Percentiles rank a stretch among this genome's conserved stretches.
Conservation (phyloP, 2,888 invertebrate species). For the Erebia aethiops region DNA sequence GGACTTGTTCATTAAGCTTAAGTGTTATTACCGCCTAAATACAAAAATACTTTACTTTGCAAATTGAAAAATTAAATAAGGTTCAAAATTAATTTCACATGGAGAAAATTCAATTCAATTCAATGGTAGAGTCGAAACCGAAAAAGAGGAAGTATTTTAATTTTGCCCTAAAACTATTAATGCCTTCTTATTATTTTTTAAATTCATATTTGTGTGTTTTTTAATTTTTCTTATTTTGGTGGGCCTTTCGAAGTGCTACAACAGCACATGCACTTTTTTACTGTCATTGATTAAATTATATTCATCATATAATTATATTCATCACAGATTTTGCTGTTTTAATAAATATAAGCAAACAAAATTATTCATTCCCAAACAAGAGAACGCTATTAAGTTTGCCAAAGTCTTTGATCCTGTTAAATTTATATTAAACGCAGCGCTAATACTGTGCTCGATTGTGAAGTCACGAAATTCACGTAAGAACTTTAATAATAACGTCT, state of each 20-base stretch:
- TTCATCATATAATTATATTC: background rate
- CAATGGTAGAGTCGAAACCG: too few species aligned
- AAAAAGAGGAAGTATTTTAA: too few species aligned
- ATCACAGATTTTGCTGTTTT: conserved; percentile 2
- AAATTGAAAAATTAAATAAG: background rate
- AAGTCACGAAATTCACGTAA: conserved; percentile 15
- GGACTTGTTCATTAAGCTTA: conserved; percentile 76
- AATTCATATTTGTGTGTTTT: too few species aligned
- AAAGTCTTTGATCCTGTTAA: conserved; percentile 20
- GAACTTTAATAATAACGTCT: conserved; percentile 22
- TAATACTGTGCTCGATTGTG: conserved; percentile 20
- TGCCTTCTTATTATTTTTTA: too few species aligned
- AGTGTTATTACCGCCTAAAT: conserved; percentile 67
- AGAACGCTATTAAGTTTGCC: conserved; percentile 16
- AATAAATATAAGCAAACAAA: conserved; percentile 14
- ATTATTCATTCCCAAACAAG: conserved; percentile 20
- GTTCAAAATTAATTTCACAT: too few species aligned
- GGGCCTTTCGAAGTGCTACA: too few species aligned
- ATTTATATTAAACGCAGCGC: conserved; percentile 21
- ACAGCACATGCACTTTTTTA: too few species aligned
- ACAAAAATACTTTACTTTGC: background rate
- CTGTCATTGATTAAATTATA: background rate
- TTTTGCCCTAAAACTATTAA: too few species aligned
- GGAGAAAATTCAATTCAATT: too few species aligned
- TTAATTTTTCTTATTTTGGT: too few species aligned